Evolutionary conservation across 2,888 invertebrate genomes (phyloP).

Genomic region (Himalopsyche kuldschensis): DNA sequence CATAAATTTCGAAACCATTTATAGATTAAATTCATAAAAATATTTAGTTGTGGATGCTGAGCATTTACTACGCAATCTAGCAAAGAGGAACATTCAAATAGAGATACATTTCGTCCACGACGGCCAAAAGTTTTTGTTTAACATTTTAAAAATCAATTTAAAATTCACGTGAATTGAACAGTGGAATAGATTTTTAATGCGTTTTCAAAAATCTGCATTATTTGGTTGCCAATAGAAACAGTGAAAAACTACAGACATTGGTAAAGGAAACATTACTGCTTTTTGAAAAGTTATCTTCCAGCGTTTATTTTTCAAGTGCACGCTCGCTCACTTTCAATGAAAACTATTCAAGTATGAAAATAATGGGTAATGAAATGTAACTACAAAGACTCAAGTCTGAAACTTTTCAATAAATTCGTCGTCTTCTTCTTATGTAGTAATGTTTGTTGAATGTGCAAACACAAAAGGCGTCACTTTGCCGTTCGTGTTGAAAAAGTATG

Average conservation of each 20-base stretch:
- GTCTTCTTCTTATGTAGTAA: not conserved
- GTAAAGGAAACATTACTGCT: not conserved
- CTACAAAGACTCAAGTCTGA: conserved; percentile 29
- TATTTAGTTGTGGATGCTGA: too few species aligned
- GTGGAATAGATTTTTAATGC: too few species aligned
- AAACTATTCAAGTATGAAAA: conserved; percentile 38
- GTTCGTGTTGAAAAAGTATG: not conserved
- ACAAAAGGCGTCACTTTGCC: not conserved
- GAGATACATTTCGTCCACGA: too few species aligned
- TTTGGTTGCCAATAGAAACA: not conserved
- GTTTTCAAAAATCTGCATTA: too few species aligned
- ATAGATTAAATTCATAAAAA: too few species aligned
- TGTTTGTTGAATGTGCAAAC: not conserved
- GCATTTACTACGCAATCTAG: too few species aligned
- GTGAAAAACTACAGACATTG: not conserved
- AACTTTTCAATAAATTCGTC: not conserved
- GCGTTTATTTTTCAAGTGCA: conserved; percentile 32
- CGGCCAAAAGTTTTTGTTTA: too few species aligned
- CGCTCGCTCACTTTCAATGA: conserved; percentile 33
- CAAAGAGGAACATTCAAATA: too few species aligned
- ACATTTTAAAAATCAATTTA: too few species aligned
- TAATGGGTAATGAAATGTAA: conserved; percentile 31
- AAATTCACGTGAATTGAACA: too few species aligned
- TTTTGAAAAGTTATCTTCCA: not conserved
- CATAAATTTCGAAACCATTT: too few species aligned